These are phyloP conservation scores for Hiodon alosoides DNA, from an alignment of 2,113 vertebrate genomes.

Conservation along the genomic window DNA sequence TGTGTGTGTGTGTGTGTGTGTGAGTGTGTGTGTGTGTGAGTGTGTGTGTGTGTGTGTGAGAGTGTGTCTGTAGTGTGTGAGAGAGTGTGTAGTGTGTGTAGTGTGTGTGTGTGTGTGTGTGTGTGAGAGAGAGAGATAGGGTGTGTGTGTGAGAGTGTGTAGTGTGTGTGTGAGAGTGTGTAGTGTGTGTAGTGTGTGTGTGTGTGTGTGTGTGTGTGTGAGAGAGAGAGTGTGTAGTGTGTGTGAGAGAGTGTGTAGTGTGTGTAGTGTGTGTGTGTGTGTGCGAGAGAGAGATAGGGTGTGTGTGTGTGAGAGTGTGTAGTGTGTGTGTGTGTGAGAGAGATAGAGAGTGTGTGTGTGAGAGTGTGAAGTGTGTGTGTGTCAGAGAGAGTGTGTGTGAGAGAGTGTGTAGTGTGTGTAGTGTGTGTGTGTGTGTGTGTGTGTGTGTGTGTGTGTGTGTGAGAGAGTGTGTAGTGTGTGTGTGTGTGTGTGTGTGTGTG, in stretches of 20 bases:
- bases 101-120: neutral
- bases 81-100: conserved; percentile 22
- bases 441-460: too few relatives aligned
- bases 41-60: neutral
- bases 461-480: too few relatives aligned
- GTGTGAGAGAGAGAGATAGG: neutral
- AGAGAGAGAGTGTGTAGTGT: neutral
- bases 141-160: too few relatives aligned
- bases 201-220: too few relatives aligned
- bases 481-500: too few relatives aligned
- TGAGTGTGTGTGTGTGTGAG: neutral
- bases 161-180: too few relatives aligned
- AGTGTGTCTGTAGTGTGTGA: conserved; percentile 7
- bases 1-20: conserved; percentile 7
- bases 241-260: too few relatives aligned
- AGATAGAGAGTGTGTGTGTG: neutral
- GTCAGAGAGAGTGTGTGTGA: neutral
- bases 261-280: neutral
- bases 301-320: neutral
- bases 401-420: neutral
- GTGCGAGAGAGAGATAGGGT: too few relatives aligned
- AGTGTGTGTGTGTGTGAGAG: neutral
- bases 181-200: too few relatives aligned
- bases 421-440: too few relatives aligned
- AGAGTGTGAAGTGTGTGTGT: too few relatives aligned